phyloP scores from a whole-genome alignment of 2,113 vertebrate species.

The Arothron firmamentum region DNA sequence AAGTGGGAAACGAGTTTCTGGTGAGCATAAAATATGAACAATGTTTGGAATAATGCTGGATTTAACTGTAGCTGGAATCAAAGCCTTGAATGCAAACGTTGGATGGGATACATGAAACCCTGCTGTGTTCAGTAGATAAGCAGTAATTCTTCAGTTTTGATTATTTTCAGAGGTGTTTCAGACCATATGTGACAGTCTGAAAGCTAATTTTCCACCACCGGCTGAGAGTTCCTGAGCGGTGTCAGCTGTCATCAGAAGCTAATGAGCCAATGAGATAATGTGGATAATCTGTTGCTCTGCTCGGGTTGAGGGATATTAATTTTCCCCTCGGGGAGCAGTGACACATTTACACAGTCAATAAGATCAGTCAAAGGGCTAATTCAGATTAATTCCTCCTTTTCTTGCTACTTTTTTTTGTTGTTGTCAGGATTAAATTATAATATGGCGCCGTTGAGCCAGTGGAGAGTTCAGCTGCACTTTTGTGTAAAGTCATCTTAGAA shows the following conservation, averaged over 20 bases:
- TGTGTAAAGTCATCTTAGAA: not conserved
- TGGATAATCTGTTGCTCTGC: conserved; percentile 38
- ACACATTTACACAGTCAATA: conserved; percentile 19
- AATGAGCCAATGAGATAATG: conserved; percentile 45
- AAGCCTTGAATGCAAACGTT: no score
- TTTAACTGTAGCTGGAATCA: no score
- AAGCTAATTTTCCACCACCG: conserved; percentile 23
- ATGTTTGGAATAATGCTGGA: no score
- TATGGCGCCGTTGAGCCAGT: no score
- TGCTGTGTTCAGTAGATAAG: no score
- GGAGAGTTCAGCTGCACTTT: not conserved
- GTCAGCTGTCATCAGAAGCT: conserved; percentile 20
- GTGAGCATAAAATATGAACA: no score
- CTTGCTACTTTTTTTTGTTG: conserved; percentile 3
- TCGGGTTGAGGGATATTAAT: conserved; percentile 19
- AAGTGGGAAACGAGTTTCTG: no score
- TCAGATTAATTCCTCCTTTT: conserved; percentile 5
- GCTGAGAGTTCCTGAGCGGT: conserved; percentile 3
- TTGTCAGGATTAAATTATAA: not conserved
- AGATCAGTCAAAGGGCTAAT: conserved; percentile 22
- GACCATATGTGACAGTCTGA: conserved; percentile 25
- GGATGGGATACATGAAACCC: no score
- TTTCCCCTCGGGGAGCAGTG: conserved; percentile 13
- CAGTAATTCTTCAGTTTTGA: no score
- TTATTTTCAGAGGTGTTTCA: not conserved